These are phyloP conservation scores for Herminia tarsipennalis DNA, from an alignment of 2,888 invertebrate genomes.

Conservation along the genomic window DNA sequence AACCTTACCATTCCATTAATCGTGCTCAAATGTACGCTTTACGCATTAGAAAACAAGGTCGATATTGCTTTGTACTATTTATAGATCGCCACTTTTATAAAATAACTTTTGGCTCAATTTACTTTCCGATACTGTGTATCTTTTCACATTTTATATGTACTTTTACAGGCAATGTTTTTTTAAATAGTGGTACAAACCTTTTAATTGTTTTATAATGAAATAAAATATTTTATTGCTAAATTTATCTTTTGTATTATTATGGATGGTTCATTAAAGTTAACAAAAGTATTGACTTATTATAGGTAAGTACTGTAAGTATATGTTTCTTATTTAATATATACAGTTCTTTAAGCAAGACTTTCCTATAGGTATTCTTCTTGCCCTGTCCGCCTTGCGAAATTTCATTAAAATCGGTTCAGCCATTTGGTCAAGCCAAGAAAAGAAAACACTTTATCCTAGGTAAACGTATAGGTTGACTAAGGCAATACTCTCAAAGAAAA, in stretches of 20 bases:
- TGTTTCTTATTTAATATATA: no score
- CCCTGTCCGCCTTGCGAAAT: no score
- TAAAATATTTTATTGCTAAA: slow-evolving; percentile 81
- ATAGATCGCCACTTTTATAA: slow-evolving; percentile 27
- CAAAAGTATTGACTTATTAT: no score
- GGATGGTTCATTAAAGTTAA: no score
- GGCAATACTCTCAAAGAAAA: no score
- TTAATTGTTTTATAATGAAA: slow-evolving; percentile 74
- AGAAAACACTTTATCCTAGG: no score
- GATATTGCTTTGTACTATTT: slow-evolving; percentile 26
- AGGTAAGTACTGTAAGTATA: no score
- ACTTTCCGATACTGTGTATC: slow-evolving; percentile 33
- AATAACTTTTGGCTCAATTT: slow-evolving; percentile 40
- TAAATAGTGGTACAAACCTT: slow-evolving; percentile 65
- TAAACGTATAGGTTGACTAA: no score
- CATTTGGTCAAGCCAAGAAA: no score
- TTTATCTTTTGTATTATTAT: slow-evolving; percentile 35
- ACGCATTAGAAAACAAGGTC: slow-evolving; percentile 12
- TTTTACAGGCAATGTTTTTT: slow-evolving; percentile 49
- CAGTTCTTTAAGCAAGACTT: no score
- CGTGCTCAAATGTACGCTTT: slow-evolving; percentile 22
- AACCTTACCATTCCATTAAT: slow-evolving; percentile 15
- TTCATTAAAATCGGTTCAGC: no score
- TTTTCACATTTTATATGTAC: slow-evolving; percentile 30
- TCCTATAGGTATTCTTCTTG: no score